Evolutionary conservation across 2,888 invertebrate genomes (phyloP).

Genomic region (Ferrisia virgata): DNA sequence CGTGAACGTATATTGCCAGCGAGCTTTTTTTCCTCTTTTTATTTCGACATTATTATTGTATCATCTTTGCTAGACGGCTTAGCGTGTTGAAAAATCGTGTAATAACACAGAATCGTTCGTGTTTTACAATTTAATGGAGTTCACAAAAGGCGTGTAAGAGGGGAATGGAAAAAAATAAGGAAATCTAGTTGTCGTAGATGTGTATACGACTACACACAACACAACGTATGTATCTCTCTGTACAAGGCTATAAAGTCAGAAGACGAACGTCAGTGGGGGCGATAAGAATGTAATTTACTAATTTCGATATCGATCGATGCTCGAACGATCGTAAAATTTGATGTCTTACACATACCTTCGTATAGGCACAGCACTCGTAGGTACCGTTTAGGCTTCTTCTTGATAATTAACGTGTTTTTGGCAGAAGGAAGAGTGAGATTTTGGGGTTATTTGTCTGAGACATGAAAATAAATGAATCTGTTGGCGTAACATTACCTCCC

Average conservation of each 20-base stretch:
- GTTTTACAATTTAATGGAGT: slow-evolving; percentile 19
- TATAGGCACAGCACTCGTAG: no score
- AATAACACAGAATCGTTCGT: slow-evolving; percentile 18
- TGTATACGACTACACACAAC: background rate
- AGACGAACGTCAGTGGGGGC: background rate
- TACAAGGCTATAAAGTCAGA: background rate
- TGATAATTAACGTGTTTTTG: no score
- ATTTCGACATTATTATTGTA: background rate
- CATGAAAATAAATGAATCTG: no score
- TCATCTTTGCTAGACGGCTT: background rate
- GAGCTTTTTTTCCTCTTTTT: background rate
- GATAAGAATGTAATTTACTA: background rate
- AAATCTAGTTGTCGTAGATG: background rate
- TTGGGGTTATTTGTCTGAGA: no score
- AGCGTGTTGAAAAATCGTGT: background rate
- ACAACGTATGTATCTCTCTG: background rate
- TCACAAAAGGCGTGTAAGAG: no score
- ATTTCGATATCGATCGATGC: background rate
- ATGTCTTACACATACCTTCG: no score
- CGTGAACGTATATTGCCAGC: no score
- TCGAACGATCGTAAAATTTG: background rate
- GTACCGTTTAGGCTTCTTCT: no score
- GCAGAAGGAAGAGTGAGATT: no score
- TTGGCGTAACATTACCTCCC: no score
- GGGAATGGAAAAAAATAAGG: background rate